Conservation (phyloP, 2,888 invertebrate genomes). For the Drosophila paracracens region DNA sequence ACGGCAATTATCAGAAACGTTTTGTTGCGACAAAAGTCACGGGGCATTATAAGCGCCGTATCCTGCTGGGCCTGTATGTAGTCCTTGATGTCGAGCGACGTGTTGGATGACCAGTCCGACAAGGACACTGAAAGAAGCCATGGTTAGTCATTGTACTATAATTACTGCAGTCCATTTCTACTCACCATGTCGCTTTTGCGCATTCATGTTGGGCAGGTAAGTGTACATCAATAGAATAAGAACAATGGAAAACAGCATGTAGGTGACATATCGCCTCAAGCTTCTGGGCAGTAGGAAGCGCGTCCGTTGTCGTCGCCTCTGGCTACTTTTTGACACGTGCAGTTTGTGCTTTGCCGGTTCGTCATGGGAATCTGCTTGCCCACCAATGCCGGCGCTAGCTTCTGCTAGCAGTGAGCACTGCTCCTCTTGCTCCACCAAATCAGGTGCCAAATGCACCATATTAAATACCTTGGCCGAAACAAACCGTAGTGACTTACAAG, state of each 20-base stretch:
- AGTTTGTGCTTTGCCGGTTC: constrained; percentile 21
- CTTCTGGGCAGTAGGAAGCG: constrained; percentile 72
- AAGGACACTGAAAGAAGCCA: constrained; percentile 83
- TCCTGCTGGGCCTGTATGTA: constrained; percentile 90
- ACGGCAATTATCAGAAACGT: constrained; percentile 90
- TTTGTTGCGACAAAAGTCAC: constrained; percentile 86
- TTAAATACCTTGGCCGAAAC: background rate
- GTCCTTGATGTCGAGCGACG: constrained; percentile 89
- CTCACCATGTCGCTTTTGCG: constrained; percentile 80
- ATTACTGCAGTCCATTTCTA: background rate
- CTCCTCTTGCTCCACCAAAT: constrained; percentile 38
- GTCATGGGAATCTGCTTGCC: constrained; percentile 22
- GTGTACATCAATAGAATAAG: constrained; percentile 68
- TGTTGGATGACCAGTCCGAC: constrained; percentile 91
- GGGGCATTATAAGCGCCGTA: constrained; percentile 88
- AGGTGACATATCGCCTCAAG: constrained; percentile 66
- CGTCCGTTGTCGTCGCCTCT: constrained; percentile 30
- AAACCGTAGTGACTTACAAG: constrained; percentile 3
- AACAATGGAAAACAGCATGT: constrained; percentile 60
- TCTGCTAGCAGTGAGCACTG: constrained; percentile 42
- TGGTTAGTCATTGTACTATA: background rate
- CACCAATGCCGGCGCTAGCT: constrained; percentile 5
- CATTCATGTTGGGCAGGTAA: constrained; percentile 77
- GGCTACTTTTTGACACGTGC: constrained; percentile 21
- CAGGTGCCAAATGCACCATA: constrained; percentile 27